Evolutionary conservation across 2,888 invertebrate genomes (phyloP).

Genomic region (Lomographa bimaculata): DNA sequence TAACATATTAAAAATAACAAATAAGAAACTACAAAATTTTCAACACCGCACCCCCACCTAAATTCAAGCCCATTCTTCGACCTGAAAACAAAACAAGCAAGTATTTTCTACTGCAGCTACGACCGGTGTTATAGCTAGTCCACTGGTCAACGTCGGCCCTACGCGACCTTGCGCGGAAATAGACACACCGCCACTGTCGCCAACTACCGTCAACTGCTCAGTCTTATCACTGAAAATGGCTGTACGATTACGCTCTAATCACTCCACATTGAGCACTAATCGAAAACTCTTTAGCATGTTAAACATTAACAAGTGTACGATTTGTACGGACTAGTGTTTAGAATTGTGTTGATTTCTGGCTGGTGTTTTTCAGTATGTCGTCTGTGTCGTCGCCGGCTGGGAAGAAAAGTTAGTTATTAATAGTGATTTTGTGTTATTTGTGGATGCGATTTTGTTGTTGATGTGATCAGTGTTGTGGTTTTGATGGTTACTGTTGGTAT

Average conservation of each 20-base stretch:
- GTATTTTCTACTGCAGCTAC: neutral
- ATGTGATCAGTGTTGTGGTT: constrained; percentile 29
- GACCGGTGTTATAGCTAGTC: constrained; percentile 7
- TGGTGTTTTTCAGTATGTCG: constrained; percentile 76
- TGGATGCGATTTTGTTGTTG: constrained; percentile 26
- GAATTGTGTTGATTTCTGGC: no score
- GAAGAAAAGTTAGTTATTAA: constrained; percentile 72
- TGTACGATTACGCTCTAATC: constrained; percentile 70
- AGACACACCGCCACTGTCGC: constrained; percentile 62
- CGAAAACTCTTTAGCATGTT: constrained; percentile 62
- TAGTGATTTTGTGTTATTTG: constrained; percentile 38
- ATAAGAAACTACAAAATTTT: no score
- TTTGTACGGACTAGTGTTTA: constrained; percentile 48
- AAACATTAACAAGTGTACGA: constrained; percentile 43
- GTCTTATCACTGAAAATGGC: constrained; percentile 80
- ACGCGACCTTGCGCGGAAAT: constrained; percentile 72
- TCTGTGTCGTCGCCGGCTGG: constrained; percentile 65
- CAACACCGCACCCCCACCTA: no score
- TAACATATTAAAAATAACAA: no score
- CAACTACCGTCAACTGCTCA: constrained; percentile 56
- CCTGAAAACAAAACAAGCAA: neutral
- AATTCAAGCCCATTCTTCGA: no score
- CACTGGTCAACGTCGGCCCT: constrained; percentile 56
- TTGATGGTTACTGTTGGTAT: constrained; percentile 13
- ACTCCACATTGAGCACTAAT: constrained; percentile 54